phyloP scores from a whole-genome alignment of 1,140 invertebrate species.

The Drosophila asahinai region DNA sequence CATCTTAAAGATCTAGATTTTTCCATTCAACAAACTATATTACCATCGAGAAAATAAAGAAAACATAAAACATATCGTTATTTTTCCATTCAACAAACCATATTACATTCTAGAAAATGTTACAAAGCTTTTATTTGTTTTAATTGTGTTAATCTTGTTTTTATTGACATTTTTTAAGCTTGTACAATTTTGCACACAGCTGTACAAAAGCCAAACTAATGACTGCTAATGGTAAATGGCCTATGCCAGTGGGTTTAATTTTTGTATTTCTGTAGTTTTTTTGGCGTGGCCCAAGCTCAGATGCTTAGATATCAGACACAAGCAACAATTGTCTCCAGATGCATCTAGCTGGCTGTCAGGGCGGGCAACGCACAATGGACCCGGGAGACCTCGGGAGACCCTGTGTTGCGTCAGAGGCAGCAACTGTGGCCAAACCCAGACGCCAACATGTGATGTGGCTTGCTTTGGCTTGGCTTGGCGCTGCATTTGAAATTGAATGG shows the following conservation, averaged over 20 bases:
- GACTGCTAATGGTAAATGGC: constrained; percentile 52
- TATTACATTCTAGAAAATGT: background rate
- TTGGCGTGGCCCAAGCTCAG: constrained; percentile 48
- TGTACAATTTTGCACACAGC: background rate
- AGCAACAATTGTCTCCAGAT: constrained; percentile 60
- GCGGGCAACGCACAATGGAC: constrained; percentile 67
- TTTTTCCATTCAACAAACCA: background rate
- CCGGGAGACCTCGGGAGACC: constrained; percentile 45
- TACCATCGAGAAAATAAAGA: background rate
- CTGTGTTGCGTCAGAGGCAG: constrained; percentile 58
- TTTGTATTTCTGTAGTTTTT: constrained; percentile 11
- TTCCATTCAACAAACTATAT: background rate
- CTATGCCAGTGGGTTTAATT: constrained; percentile 26
- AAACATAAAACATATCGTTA: no score
- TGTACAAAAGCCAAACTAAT: constrained; percentile 51
- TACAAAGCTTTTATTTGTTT: background rate
- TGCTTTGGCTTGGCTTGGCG: constrained; percentile 5
- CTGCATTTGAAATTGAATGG: constrained; percentile 77
- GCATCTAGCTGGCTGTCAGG: constrained; percentile 42
- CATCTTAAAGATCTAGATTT: background rate
- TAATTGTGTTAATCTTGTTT: constrained; percentile 1
- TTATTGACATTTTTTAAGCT: background rate
- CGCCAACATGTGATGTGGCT: constrained; percentile 67
- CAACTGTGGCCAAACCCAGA: constrained; percentile 55
- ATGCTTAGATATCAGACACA: constrained; percentile 60